Conservation (phyloP, 37 sponge, comb jelly and placozoan species). For the Eunapius fragilis region DNA sequence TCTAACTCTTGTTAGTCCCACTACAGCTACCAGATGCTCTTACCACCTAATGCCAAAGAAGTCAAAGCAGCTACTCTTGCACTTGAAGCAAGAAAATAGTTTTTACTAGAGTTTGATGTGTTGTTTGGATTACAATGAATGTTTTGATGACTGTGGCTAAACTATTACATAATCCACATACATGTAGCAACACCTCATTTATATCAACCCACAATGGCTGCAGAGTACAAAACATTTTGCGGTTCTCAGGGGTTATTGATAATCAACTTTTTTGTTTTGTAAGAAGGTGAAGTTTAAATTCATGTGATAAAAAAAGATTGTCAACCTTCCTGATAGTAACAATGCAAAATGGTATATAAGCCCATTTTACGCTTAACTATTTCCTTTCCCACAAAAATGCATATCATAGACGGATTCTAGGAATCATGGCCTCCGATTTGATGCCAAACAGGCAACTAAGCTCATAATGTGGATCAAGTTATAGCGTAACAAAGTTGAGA, state of each 20-base stretch:
- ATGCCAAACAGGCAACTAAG: neutral
- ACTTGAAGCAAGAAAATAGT: neutral
- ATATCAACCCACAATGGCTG: neutral
- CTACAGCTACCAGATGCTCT: constrained; percentile 22
- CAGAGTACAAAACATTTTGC: neutral
- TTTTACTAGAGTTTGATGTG: neutral
- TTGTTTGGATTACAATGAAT: neutral
- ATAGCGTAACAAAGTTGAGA: neutral
- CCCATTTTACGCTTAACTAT: neutral
- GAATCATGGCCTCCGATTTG: neutral
- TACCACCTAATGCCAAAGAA: constrained; percentile 3
- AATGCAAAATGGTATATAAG: neutral
- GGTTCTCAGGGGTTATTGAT: neutral
- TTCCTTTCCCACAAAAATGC: neutral
- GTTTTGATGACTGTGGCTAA: neutral
- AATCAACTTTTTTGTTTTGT: neutral
- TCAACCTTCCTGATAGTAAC: neutral
- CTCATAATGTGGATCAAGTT: neutral
- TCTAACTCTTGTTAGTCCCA: constrained; percentile 22
- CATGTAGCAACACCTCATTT: neutral
- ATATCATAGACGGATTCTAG: neutral
- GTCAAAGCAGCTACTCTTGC: neutral
- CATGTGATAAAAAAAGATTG: neutral
- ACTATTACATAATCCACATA: neutral
- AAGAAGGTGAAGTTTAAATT: neutral